Base-by-base conservation (phyloP, 2,888 invertebrate genomes). In the Myathropa florea region DNA sequence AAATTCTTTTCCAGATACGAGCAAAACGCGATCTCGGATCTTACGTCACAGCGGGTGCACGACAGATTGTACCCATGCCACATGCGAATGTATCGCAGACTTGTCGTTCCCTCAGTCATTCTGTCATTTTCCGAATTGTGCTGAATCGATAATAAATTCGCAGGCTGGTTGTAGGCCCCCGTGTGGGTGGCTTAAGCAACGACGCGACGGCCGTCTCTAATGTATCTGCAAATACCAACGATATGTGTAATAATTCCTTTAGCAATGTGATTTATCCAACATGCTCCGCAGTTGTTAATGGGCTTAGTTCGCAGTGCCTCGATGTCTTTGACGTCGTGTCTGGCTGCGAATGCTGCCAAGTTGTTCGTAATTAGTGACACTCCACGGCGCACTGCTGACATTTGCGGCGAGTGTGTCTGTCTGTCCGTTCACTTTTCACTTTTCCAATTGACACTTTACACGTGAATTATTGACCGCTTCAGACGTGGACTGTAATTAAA, bases 41-140 rank as follows among this genome's bases (percentile, higher is more conserved):
- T 82, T n/a, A 24, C 60, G 30, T 53, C 78, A 65, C 86, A 83
- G 83, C 83, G 83, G 83, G 86, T 79, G 86, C 78, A 75, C 75
- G 64, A 71, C 18, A 71, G 61, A 75, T 63, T 61, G 46, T 60
- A 65, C 71, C 71, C 71, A 64, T 72, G 79, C 72, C 63, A 57
- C 57, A 46, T 18, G 4, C 23, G n/a, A 30, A 55, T 10, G 26
- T 60, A n/a, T 55, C 30, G 68, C 59, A 57, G 57, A 77, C 70
- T 68, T 18, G 46, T 46, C 73, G 77, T 65, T 36, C 73, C 59
- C 70, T 71, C 30, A 61, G 72, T 39, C 61, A 77, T 59, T 85
- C 70, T 24, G 78, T 86, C 86, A 83, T 86, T 78, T 82, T 30
- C 21, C 77, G 68, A 73, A 82, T 73, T 68, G 82, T 78, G 77